A percentile compares a stretch with the other conserved stretches of the same genome.
Evolutionary conservation across 2,888 invertebrate species (phyloP).

Genomic region (Bhutanitis thaidina): DNA sequence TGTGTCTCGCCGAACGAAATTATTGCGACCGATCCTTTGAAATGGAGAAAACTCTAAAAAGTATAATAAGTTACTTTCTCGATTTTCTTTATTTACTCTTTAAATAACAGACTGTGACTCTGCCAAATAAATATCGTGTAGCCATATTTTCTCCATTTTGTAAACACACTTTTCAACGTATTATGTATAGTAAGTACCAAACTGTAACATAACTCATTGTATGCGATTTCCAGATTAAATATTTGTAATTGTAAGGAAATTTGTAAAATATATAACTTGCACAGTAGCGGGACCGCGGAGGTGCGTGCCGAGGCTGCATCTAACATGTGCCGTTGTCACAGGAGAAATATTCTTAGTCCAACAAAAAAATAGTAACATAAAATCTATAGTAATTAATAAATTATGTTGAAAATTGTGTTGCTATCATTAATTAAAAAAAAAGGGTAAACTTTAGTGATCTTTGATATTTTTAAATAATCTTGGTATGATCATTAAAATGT

Average conservation of each 20-base stretch:
- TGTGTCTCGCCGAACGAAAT: no score
- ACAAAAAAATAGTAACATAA: no score
- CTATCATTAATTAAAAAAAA: no score
- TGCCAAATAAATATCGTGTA: constrained; percentile 30
- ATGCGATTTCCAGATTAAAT: constrained; percentile 22
- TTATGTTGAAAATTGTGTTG: no score
- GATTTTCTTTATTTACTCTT: not conserved
- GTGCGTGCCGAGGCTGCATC: not conserved
- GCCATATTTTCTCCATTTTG: constrained; percentile 16
- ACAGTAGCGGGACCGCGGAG: constrained; percentile 17
- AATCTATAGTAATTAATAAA: no score
- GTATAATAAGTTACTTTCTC: not conserved
- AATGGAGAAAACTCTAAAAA: no score
- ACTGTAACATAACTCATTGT: constrained; percentile 10
- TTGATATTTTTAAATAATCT: no score
- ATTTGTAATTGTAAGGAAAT: constrained; percentile 18
- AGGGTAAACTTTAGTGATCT: no score
- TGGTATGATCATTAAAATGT: no score
- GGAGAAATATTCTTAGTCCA: no score
- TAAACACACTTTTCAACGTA: constrained; percentile 19
- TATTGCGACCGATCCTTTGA: no score
- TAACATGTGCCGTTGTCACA: no score
- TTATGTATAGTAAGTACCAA: constrained; percentile 6
- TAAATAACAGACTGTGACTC: constrained; percentile 31
- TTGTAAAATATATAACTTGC: constrained; percentile 21